Evolutionary conservation across 2,797 vertebrate genomes (phyloP), one percentile per base, ranked within the genome.

Genomic region (Enteromius afrohamiltoni): DNA sequence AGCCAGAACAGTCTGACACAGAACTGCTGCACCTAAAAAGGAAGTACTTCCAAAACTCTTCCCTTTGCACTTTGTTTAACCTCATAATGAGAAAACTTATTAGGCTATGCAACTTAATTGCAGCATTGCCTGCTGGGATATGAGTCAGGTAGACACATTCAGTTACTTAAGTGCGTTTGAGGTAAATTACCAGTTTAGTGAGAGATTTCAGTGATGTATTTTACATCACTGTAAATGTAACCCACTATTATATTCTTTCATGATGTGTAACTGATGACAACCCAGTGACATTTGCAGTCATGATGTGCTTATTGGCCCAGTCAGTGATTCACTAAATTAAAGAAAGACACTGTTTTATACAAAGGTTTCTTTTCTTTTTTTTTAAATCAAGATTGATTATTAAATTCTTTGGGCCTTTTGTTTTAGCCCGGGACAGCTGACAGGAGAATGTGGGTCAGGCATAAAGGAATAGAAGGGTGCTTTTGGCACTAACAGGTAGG

Each of bases 401-500:
- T 77, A 83, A 77, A 71, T 71, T 71, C 82, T 80, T 65, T 68
- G 79, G 64, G 53, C 37, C 65, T 60, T 55, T 73, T 83, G 71
- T 75, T 69, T 64, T 83, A 37, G 55, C 80, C 80, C 26, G 29
- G 62, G 82, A 71, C 76, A 53, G 58, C 42, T 67, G 58, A 82
- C 47, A 45, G 51, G 64, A 73, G 68, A 74, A 79, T 83, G 80
- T 83, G 29, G 79, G 82, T 84, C 84, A 60, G 70, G 65, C 60
- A 31, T 77, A 70, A 80, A 73, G 34, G 19, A 31, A 26, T n/a
- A 42, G 47, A 77, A 37, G 70, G 53, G 75, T 53, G 67, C 23
- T 65, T 83, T 78, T 84, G 84, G 86, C 83, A 73, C 65, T 1
- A 29, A 55, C 79, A 83, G 83, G 88, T 88, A 83, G 42, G 77